Base-by-base conservation (phyloP, 2,113 vertebrate genomes). In the Craseonycteris thonglongyai region DNA sequence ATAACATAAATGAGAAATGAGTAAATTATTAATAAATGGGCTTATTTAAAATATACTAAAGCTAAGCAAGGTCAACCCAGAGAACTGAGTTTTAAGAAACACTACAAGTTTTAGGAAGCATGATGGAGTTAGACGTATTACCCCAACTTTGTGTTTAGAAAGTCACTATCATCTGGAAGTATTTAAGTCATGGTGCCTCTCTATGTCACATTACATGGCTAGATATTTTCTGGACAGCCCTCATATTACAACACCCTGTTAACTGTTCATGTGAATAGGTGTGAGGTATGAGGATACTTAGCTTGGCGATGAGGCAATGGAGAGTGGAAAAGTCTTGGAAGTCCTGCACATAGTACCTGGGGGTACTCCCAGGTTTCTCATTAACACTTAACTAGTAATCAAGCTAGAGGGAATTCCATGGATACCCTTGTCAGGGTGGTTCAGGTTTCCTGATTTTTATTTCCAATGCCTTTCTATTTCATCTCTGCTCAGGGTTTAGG, bases 21-120 rank as follows among this genome's bases (percentile, higher is more conserved):
- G 78, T 97, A 90, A 97, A 97, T 97, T 96, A 97, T 97, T 97
- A 96, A 97, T 97, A 95, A 85, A 91, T 71, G 78, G 68, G 66
- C 81, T 95, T 96, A 97, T 96, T 80, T 96, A 90, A 95, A 95
- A 88, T 94, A 95, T 93, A 92, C 93, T 91, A 80, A 85, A 92
- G 42, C 90, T 79, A 88, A 92, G 96, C 92, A 97, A 97, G 85
- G 93, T 97, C 95, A 93, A 65, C 63, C 28, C 58, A 95, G 88
- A 95, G 80, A 92, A 88, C 3, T 66, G 80, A 85, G 38, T 88
- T 95, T 86, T 69, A 90, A 80, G 89, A 92, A 94, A 33, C 30
- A n/a, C 22, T 81, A 33, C 19, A 72, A 74, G 68, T 94, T 93
- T 86, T 51, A 93, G 90, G 88, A 93, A 96, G 35, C 33, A 30